A percentile compares a stretch with the other conserved stretches of the same genome.
Evolutionary conservation across 2,797 vertebrate genomes (phyloP).

Genomic region (Diceros bicornis): DNA sequence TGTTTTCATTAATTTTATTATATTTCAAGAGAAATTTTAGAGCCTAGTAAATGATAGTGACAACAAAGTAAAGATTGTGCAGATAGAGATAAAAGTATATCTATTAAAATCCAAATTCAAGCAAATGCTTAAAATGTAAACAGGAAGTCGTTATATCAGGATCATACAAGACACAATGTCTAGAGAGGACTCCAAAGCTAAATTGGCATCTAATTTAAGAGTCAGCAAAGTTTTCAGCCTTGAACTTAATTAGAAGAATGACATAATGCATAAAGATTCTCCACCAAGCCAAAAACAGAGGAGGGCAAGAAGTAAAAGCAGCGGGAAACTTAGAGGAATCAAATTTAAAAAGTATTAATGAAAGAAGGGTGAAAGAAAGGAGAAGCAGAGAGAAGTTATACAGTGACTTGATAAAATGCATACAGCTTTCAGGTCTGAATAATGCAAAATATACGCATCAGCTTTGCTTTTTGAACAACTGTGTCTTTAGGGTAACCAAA

Average conservation of each 20-base stretch:
- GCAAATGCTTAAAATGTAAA: constrained; percentile 15
- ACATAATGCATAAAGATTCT: background rate
- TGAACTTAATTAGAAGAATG: background rate
- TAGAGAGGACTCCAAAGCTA: background rate
- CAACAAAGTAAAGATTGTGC: background rate
- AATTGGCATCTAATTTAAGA: constrained; percentile 26
- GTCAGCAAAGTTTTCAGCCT: background rate
- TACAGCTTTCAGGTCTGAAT: background rate
- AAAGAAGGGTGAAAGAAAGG: background rate
- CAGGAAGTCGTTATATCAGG: constrained; percentile 29
- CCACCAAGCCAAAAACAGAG: background rate
- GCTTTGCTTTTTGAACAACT: background rate
- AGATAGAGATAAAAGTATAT: background rate
- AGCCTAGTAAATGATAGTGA: background rate
- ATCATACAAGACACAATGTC: background rate
- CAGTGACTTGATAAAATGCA: background rate
- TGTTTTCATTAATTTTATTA: constrained; percentile 41
- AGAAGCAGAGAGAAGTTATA: background rate
- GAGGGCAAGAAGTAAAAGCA: background rate
- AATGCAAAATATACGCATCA: background rate
- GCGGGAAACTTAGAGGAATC: background rate
- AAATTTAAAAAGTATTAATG: background rate
- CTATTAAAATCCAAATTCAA: constrained; percentile 10
- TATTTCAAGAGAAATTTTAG: constrained; percentile 24
- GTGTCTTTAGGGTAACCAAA: background rate